Evolutionary conservation across 2,797 vertebrate species (phyloP).

Genomic region (Leptodactylus fallax): DNA sequence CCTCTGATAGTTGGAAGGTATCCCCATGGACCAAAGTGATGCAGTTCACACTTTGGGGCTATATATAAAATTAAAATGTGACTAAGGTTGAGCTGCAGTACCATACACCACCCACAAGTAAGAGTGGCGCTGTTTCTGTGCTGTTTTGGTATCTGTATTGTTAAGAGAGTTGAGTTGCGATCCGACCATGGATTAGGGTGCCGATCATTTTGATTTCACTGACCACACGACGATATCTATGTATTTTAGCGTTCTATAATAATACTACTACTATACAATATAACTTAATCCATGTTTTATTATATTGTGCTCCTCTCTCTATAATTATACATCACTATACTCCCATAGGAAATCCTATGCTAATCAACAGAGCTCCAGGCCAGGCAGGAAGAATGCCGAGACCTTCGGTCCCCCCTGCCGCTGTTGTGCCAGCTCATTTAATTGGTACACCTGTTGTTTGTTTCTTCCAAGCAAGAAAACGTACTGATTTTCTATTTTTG

Average conservation of each 20-base stretch:
- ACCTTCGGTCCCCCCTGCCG: neutral
- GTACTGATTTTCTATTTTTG: slow-evolving; percentile 48
- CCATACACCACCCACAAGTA: neutral
- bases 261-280: neutral
- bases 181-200: neutral
- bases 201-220: no score
- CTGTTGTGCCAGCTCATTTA: slow-evolving; percentile 43
- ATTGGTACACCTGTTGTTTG: slow-evolving; percentile 58
- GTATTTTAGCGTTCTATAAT: neutral
- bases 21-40: no score
- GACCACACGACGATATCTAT: no score
- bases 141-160: neutral
- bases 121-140: neutral
- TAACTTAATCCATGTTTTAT: neutral
- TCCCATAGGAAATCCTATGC: neutral
- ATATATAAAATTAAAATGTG: no score
- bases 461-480: slow-evolving; percentile 54
- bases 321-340: neutral
- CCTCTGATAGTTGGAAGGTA: no score
- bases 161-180: neutral
- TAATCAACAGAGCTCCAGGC: neutral
- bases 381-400: neutral
- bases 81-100: neutral
- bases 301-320: neutral
- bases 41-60: no score